Percentiles rank a stretch among this genome's conserved stretches.
These are phyloP conservation scores for Watsonalla binaria DNA, from an alignment of 2,888 invertebrate species.

Conservation along the genomic window DNA sequence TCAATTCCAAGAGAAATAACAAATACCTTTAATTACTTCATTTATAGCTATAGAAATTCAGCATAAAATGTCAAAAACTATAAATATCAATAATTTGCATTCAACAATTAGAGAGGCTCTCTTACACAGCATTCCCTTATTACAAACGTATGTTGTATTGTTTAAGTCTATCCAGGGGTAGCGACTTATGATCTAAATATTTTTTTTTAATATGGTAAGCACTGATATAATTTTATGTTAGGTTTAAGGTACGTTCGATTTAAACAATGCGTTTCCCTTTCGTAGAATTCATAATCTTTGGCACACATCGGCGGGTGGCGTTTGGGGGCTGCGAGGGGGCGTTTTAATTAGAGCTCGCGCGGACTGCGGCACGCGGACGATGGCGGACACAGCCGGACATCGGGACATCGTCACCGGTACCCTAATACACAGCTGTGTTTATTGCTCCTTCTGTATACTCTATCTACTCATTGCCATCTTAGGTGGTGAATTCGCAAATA, in stretches of 20 bases:
- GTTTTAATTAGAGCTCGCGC: constrained; percentile 73
- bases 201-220: too few species aligned
- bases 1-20: too few species aligned
- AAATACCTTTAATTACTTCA: too few species aligned
- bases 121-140: neutral
- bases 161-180: too few species aligned
- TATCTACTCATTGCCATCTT: neutral
- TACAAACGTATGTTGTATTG: too few species aligned
- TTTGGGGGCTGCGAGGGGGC: constrained; percentile 37
- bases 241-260: too few species aligned
- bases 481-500: neutral
- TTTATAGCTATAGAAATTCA: too few species aligned
- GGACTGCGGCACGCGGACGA: constrained; percentile 47
- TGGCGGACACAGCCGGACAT: constrained; percentile 20
- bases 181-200: too few species aligned
- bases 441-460: neutral
- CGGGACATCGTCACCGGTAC: neutral
- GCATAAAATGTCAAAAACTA: constrained; percentile 3
- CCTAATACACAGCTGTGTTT: constrained; percentile 3
- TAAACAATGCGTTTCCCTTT: too few species aligned
- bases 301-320: constrained; percentile 26
- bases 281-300: constrained; percentile 39
- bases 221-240: too few species aligned
- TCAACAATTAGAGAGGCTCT: neutral
- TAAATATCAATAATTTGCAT: neutral